Percentiles rank a stretch among this genome's conserved stretches.
Conservation (phyloP, 2,888 invertebrate species). For the Cheilosia variabilis region DNA sequence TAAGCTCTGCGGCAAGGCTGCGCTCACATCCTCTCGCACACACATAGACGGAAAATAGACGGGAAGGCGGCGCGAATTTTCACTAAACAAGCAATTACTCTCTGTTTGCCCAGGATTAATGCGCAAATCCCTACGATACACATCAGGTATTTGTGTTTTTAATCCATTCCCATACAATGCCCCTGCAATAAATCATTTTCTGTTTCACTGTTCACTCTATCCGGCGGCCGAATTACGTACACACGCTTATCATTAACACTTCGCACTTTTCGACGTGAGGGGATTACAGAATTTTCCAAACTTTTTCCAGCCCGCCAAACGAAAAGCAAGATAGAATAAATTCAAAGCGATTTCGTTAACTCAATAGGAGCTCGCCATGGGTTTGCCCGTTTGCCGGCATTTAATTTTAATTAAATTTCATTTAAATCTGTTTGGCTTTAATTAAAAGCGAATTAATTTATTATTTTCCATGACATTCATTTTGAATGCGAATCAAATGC, state of each 20-base stretch:
- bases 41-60: not conserved
- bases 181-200: conserved; percentile 41
- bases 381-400: conserved; percentile 55
- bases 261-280: conserved; percentile 20
- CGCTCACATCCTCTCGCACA: too few relatives aligned
- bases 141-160: conserved; percentile 37
- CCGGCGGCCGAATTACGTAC: not conserved
- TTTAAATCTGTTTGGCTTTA: conserved; percentile 75
- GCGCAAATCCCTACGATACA: conserved; percentile 41
- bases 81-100: conserved; percentile 53
- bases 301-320: conserved; percentile 17
- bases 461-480: conserved; percentile 67
- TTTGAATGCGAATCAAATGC: conserved; percentile 67
- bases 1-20: too few relatives aligned
- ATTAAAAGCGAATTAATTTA: conserved; percentile 74
- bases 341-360: conserved; percentile 47
- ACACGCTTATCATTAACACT: conserved; percentile 49
- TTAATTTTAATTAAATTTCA: conserved; percentile 75
- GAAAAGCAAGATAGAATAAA: conserved; percentile 19
- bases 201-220: conserved; percentile 20
- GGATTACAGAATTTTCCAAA: conserved; percentile 21
- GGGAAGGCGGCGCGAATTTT: not conserved
- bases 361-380: conserved; percentile 41
- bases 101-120: conserved; percentile 59
- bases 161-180: conserved; percentile 37